These are phyloP conservation scores for Urophycis tenuis DNA, from an alignment of 2,797 vertebrate species.

Conservation along the genomic window DNA sequence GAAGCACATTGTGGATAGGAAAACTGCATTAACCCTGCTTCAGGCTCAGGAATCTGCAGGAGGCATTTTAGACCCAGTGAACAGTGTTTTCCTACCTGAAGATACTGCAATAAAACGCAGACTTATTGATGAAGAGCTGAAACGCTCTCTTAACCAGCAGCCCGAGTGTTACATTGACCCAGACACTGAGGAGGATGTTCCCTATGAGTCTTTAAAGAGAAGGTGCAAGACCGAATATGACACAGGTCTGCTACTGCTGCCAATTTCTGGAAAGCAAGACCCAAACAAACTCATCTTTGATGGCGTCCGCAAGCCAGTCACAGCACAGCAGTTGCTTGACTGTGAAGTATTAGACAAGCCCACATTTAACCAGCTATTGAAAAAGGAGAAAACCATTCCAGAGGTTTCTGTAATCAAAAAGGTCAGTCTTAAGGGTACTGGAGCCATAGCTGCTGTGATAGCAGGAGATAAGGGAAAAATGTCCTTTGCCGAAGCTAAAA, in stretches of 20 bases:
- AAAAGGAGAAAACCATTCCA: constrained; percentile 74
- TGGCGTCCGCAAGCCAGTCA: constrained; percentile 84
- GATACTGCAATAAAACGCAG: constrained; percentile 73
- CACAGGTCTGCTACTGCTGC: constrained; percentile 69
- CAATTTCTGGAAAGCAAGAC: constrained; percentile 52
- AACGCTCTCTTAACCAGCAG: constrained; percentile 58
- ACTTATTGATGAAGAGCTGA: constrained; percentile 72
- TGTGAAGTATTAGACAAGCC: constrained; percentile 63
- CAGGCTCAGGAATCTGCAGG: constrained; percentile 75
- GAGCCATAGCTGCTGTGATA: constrained; percentile 39
- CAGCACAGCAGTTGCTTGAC: constrained; percentile 81
- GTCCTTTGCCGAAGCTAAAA: constrained; percentile 81
- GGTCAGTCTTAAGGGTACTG: constrained; percentile 67
- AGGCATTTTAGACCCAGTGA: constrained; percentile 74
- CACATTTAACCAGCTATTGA: constrained; percentile 70
- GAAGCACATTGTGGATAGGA: constrained; percentile 79
- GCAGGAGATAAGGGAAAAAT: constrained; percentile 67
- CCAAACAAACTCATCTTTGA: constrained; percentile 78
- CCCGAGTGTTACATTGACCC: not conserved
- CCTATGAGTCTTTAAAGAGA: constrained; percentile 70
- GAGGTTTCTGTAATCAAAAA: constrained; percentile 83
- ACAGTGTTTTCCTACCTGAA: constrained; percentile 75
- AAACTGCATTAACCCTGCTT: constrained; percentile 77
- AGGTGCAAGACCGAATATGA: constrained; percentile 72
- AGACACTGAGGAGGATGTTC: constrained; percentile 70